Evolutionary conservation across 2,113 vertebrate genomes (phyloP), one percentile per base, ranked within the genome.

Genomic region (Brachionichthys hirsutus): DNA sequence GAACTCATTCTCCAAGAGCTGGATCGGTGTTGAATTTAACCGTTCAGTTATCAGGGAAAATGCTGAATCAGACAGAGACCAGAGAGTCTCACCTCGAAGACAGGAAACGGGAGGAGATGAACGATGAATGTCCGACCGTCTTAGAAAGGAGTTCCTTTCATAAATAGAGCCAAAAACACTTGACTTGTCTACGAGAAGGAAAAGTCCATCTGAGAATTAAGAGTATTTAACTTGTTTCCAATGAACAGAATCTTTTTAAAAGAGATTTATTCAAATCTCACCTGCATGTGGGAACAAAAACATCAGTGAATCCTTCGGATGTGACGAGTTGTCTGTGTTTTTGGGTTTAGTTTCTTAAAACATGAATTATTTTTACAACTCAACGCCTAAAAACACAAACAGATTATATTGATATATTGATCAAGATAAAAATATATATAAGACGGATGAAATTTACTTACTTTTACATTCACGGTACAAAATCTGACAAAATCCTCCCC

Each of bases 401-500:
- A 2, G 24, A 30, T 30, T 30, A 30, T 30, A 30, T 6, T 30
- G 8, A 30, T 30, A 4, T 30, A 8, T 30, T n/a, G n/a, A 30
- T 30, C 24, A 6, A 30, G 24, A 30, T 30, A 30, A 30, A 30
- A 30, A 30, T 30, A 4, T 30, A 30, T 8, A 30, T 30, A 30
- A 30, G 24, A 30, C 4, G 24, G 24, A 30, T 30, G 4, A 30
- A 30, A 4, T 51, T 49, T 35, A 41, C 44, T n/a, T n/a, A 41
- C 6, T 50, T 34, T 54, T 49, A 22, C n/a, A 15, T 54, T 71
- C 14, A 50, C 42, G 42, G 13, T 18, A 10, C 12, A 48, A 15
- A 8, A 55, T 9, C 14, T 14, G 19, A n/a, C n/a, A 17, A 30
- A 30, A 42, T 3, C 7, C 41, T n/a, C 43, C 43, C 43, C 8